Evolutionary conservation across 1,140 invertebrate genomes (phyloP), one percentile per base, ranked within the genome.

Genomic region (Aporrectodea caliginosa): DNA sequence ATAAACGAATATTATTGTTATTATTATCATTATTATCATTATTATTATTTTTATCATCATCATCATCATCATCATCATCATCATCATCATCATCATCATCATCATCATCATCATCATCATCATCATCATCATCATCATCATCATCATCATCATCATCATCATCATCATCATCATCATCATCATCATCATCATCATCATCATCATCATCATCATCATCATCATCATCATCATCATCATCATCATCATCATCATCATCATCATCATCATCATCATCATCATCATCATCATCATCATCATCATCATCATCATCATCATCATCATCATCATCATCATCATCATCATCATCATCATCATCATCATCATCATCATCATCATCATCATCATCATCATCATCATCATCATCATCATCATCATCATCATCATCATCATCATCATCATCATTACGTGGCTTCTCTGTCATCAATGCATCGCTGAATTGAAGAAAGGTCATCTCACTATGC

Each of bases 271-370:
- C 43, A 58, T 58, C 43, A 58, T 58, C 43, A 58, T 58, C 43
- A 58, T 58, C 43, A 58, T 58, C 43, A 58, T 58, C 43, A 58
- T 58, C 43, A 58, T 58, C 43, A 58, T 58, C 43, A 58, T 58
- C 43, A 58, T 58, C 43, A 58, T 58, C 43, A 58, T 58, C 43
- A 58, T 58, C 43, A 58, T 58, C 43, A 58, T 58, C 43, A 58
- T 58, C 43, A 58, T 58, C 43, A 58, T 58, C 43, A 58, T 58
- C 43, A 58, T 58, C 22, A 58, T 58, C 43, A 58, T 58, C 22
- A 58, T 58, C 6, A 12, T 6, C 22, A 58, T 58, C 43, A 58
- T 58, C 22, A 58, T 58, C 43, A 58, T 58, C 43, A 22, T 58
- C 43, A 22, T 58, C 43, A 22, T 58, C 43, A 22, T 58, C 43